phyloP scores from a whole-genome alignment of 2,797 vertebrate species.

The Nyctalus aviator region DNA sequence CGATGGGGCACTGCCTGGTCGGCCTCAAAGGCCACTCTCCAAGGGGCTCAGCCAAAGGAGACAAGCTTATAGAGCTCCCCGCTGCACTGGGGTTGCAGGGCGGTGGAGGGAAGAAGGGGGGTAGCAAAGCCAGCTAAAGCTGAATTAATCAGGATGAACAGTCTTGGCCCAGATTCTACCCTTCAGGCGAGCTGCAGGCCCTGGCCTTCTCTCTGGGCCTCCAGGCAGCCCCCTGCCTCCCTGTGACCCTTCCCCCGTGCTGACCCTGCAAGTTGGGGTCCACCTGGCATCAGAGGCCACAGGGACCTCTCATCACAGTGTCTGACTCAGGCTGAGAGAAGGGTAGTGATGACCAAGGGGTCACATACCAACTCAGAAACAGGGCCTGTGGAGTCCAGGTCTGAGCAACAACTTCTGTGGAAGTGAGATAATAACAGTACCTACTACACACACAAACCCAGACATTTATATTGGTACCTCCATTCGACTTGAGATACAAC shows the following conservation, averaged over 20 bases:
- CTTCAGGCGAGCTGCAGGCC: rapidly evolving
- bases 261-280: background rate
- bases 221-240: background rate
- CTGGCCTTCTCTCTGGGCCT: no score
- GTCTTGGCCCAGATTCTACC: background rate
- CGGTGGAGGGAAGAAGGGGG: background rate
- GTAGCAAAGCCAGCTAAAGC: no score
- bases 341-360: no score
- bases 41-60: background rate
- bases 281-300: background rate
- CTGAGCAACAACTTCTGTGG: background rate
- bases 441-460: background rate
- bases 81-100: background rate
- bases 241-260: background rate
- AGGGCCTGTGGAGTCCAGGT: background rate
- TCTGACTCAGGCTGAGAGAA: background rate
- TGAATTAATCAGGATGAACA: rapidly evolving
- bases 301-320: background rate
- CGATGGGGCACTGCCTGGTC: background rate
- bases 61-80: background rate
- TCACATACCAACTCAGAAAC: background rate
- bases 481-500: background rate
- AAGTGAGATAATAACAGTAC: background rate
- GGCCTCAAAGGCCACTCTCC: background rate
- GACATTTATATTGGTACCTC: background rate